Base-by-base conservation (phyloP, 2,113 vertebrate genomes). In the Mastomys natalensis region DNA sequence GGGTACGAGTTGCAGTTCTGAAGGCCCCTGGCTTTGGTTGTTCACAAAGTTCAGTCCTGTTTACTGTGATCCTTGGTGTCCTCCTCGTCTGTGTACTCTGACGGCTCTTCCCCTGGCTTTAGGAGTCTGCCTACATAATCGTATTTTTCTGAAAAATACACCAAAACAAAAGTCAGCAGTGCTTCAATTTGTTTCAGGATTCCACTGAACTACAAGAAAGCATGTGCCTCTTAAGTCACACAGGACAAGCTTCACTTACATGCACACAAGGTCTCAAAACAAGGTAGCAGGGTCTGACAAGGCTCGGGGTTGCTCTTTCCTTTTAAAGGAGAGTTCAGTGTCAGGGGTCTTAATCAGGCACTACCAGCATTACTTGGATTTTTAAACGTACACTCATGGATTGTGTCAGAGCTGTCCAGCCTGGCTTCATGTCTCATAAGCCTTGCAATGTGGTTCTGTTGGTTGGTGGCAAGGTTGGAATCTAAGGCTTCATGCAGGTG, bases 1-100 rank as follows among this genome's bases (percentile, higher is more conserved):
- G 95, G 98, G 97, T 77, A 95, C 81, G 97, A 95, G 98, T 97
- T 98, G 98, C 99, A 99, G 99, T 99, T 98, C 98, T 98, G 98
- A 99, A 99, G 99, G 99, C 98, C 99, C 99, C 99, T 98, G 99
- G 99, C 99, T 99, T 99, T 99, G 99, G 99, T 99, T 98, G 98
- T 98, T 98, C 98, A 98, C 98, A 98, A 98, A 98, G 98, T 98
- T 99, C 99, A 99, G 97, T 99, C 99, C 98, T 99, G 99, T 98
- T 99, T 99, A 98, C 99, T 99, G 98, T 99, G 99, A 99, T 99
- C 99, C 98, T 99, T 99, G 98, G 99, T 98, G 98, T 99, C 99
- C 98, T 99, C 99, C 98, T 99, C 99, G 97, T 99, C 99, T 94
- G 99, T 99, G 98, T 99, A 99, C 98, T 99, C 99, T 91, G 99